Conservation (phyloP, 2,888 invertebrate species). For the Hydraecia micacea region DNA sequence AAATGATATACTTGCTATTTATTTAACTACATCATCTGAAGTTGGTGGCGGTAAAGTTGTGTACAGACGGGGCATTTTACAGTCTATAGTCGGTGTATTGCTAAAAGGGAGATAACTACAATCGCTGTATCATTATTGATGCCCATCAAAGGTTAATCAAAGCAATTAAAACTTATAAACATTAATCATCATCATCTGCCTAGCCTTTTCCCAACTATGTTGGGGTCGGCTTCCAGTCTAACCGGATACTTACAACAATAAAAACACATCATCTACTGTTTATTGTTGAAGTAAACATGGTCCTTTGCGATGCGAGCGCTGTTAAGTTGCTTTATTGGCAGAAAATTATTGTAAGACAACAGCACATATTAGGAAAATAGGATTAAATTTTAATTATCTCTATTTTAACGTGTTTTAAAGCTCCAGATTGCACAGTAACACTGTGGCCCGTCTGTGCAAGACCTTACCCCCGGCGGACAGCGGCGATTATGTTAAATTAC, state of each 20-base stretch:
- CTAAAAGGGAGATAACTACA: background rate
- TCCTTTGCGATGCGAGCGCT: background rate
- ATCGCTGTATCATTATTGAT: background rate
- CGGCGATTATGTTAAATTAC: slow-evolving; percentile 57
- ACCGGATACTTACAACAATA: too few species aligned
- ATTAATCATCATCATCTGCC: too few species aligned
- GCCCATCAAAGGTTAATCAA: background rate
- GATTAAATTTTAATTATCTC: background rate
- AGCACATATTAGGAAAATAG: background rate
- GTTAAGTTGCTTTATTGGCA: background rate
- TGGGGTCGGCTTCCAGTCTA: too few species aligned
- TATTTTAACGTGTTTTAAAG: background rate
- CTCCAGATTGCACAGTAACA: background rate
- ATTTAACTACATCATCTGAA: slow-evolving; percentile 46
- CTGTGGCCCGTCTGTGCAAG: slow-evolving; percentile 12
- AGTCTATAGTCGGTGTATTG: background rate
- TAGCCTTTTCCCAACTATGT: too few species aligned
- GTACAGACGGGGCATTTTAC: slow-evolving; percentile 16
- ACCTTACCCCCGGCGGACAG: slow-evolving; percentile 24
- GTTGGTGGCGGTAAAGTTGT: slow-evolving; percentile 13
- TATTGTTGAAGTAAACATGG: background rate
- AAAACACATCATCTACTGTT: background rate
- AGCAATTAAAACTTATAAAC: background rate
- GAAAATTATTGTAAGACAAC: background rate
- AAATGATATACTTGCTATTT: slow-evolving; percentile 50